Evolutionary conservation across 64 coral and sea anemone genomes (phyloP), one percentile per base, ranked within the genome.

Genomic region (Stichodactyla helianthus): DNA sequence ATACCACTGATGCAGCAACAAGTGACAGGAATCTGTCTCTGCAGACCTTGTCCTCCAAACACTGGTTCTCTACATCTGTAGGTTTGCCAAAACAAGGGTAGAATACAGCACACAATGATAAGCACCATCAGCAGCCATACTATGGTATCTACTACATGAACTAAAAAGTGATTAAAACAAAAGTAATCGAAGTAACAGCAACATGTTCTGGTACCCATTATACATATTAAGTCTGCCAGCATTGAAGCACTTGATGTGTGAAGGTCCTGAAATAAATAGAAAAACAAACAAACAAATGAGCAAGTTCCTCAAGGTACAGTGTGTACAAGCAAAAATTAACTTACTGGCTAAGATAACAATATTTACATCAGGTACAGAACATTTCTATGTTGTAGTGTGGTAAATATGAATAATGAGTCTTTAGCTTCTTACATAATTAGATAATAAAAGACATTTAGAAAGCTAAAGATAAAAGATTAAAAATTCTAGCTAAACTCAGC

Each of bases 21-120:
- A 99, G 76, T 12, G 93, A 94, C 19, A 94, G 82, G 82, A 99
- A 99, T 35, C 93, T 85, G 54, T 99, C 96, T 82, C 93, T 92
- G 85, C 82, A 84, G 35, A 91, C 83, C 79, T 92, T 92, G 61
- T 99, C 93, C 88, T 92, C 96, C 7, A 87, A 44, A 54, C 93
- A 99, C 86, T 95, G 93, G 77, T 84, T 94, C 53, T 99, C 96
- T 8, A 99, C 96, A 99, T 99, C 96, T 99, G 88, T 95, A 92
- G 79, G 88, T 88, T 92, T 92, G 82, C 86, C 88, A 96, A 89
- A 59, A 90, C 90, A 92, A 83, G 58, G 84, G 86, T 62, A 93
- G 94, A 89, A 95, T 87, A 89, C 79, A 92, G 76, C 77, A 92
- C 59, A 95, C 83, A 71, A 92, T 86, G 63, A 83, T 88, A 88